Percentiles rank a stretch among this genome's conserved stretches.
Evolutionary conservation across 2,888 invertebrate genomes (phyloP).

Genomic region (Dusona sp.): DNA sequence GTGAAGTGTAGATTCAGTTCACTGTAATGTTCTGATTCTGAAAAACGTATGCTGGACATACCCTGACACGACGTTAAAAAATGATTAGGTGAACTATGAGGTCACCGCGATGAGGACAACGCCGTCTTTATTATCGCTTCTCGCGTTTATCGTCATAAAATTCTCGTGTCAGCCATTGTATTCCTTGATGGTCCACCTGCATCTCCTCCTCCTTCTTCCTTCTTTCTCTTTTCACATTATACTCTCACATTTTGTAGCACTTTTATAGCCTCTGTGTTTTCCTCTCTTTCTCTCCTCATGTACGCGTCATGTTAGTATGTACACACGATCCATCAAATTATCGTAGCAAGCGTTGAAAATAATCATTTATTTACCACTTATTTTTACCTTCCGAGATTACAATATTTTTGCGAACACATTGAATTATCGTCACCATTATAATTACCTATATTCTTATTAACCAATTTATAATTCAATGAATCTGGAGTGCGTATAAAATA

Average conservation of each 20-base stretch:
- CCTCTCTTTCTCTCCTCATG: not conserved
- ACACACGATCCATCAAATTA: not conserved
- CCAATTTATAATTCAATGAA: not conserved
- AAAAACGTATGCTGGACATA: not conserved
- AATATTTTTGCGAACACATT: too few species aligned
- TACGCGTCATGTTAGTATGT: not conserved
- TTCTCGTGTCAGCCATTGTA: conserved; percentile 8
- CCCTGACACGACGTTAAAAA: conserved; percentile 28
- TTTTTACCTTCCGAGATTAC: not conserved
- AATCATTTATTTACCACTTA: not conserved
- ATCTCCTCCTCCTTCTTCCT: not conserved
- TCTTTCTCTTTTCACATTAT: not conserved
- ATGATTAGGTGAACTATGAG: conserved; percentile 14
- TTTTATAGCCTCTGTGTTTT: not conserved
- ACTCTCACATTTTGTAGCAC: conserved; percentile 1
- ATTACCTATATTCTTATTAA: not conserved
- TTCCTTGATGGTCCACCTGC: conserved; percentile 11
- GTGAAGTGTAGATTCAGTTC: not conserved
- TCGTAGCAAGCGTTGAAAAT: not conserved
- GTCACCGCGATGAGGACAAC: not conserved
- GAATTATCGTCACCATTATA: not conserved
- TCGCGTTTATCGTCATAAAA: conserved; percentile 52
- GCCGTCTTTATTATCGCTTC: conserved; percentile 20
- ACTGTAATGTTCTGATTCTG: conserved; percentile 7
- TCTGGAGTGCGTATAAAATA: not conserved